Base-by-base conservation (phyloP, 2,888 invertebrate species). In the Mythimna vitellina region DNA sequence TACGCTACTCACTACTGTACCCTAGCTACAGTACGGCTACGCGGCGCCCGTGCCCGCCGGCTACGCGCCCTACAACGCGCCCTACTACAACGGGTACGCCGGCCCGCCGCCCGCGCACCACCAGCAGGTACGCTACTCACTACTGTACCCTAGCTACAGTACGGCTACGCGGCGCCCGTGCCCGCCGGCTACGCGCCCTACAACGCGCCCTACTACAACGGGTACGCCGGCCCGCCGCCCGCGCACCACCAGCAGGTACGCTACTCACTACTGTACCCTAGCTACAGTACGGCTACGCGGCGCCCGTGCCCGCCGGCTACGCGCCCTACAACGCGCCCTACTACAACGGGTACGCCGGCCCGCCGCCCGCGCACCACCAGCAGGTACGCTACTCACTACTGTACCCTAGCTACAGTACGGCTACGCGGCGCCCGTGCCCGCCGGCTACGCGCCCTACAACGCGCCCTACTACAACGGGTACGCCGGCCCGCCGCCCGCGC, bases 21-120 rank as follows among this genome's bases (percentile, higher is more conserved):
- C 14, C 46, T 46, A 46, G 46, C 46, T 46, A 93, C 96, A 96
- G 93, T 96, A 96, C 92, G 91, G 92, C 42, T 96, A 96, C 93
- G 67, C 70, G 51, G 92, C 90, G 51, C 88, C 88, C 71, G 92
- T 91, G 86, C 87, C 90, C 74, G 90, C 93, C 75, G 85, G 91
- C 81, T 94, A 95, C 91, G 90, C 93, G 89, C 93, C 94, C 75
- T 94, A 95, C 94, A 93, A 94, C 92, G 83, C 94, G 85, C 91
- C 95, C 82, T 96, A 96, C 92, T 95, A 96, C 93, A 95, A 94
- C 90, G 94, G 94, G 3, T 95, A 95, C 93, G 92, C 93, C 81
- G 92, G 90, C 70, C 95, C 95, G 87, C 95, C 94, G 87, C 93
- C 94, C 81, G 94, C 95, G 73, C 95, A 95, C 88, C 95, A 96